Percentiles rank a stretch among this genome's conserved stretches.
phyloP scores from a whole-genome alignment of 2,888 invertebrate genomes.

The Pyrrhosoma nymphula region DNA sequence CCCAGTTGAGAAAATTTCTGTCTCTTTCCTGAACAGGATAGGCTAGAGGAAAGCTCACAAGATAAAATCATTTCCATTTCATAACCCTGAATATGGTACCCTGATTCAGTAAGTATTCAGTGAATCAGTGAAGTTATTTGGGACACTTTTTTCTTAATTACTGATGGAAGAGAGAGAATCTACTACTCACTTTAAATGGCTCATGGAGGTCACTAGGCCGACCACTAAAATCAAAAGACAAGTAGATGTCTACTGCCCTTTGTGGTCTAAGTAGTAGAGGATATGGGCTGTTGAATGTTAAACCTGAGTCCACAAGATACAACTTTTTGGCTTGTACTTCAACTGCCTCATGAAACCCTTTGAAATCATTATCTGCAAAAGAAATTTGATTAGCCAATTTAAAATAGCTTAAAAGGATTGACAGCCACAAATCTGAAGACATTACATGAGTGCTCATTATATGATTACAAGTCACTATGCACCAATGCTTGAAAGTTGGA shows the following conservation, averaged over 20 bases:
- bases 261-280: slow-evolving; percentile 78
- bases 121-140: too few species aligned
- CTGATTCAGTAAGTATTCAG: too few species aligned
- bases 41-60: too few species aligned
- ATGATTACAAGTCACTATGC: too few species aligned
- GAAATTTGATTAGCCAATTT: not conserved
- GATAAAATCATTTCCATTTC: too few species aligned
- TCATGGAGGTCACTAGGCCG: slow-evolving; percentile 76
- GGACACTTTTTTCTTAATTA: too few species aligned
- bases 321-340: slow-evolving; percentile 77
- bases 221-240: slow-evolving; percentile 78
- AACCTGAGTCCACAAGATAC: slow-evolving; percentile 78
- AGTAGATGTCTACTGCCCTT: slow-evolving; percentile 77
- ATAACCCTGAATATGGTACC: too few species aligned
- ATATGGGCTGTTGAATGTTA: slow-evolving; percentile 78
- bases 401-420: not conserved
- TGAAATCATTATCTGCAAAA: slow-evolving; percentile 75
- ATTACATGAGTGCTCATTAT: too few species aligned
- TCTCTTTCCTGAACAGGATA: too few species aligned
- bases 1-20: too few species aligned
- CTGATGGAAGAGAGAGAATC: not conserved
- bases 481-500: too few species aligned
- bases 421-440: not conserved
- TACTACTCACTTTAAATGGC: slow-evolving; percentile 76
- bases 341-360: slow-evolving; percentile 77